Evolutionary conservation across 2,113 vertebrate genomes (phyloP).

Genomic region (Nesospiza acunhae): DNA sequence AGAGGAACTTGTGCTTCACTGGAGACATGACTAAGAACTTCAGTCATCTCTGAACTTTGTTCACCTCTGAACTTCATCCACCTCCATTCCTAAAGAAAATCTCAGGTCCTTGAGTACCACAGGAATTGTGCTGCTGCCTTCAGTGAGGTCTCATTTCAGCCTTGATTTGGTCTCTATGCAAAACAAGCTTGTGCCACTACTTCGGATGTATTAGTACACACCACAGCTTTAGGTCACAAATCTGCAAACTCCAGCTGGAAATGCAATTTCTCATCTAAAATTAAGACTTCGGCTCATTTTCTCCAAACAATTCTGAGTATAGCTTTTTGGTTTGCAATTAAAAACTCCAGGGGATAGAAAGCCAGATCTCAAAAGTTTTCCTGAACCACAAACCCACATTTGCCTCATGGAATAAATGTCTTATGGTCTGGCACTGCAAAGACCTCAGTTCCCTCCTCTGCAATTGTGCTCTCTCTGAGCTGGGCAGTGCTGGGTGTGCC

Average conservation of each 20-base stretch:
- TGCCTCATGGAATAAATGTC: constrained; percentile 27
- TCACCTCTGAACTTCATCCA: not conserved
- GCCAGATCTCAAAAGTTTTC: not conserved
- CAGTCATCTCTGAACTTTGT: not conserved
- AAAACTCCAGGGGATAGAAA: not conserved
- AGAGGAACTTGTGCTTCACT: not conserved
- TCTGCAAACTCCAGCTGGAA: not conserved
- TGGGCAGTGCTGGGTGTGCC: not conserved
- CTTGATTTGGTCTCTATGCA: not conserved
- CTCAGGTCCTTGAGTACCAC: not conserved
- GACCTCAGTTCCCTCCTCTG: not conserved
- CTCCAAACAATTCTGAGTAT: not conserved
- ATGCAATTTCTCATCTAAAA: not conserved
- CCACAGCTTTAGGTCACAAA: not conserved
- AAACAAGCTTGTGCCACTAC: not conserved
- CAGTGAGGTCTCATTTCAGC: not conserved
- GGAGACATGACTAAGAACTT: not conserved
- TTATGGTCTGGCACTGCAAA: not conserved
- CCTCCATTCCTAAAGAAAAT: not conserved
- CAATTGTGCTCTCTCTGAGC: not conserved
- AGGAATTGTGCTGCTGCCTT: not conserved
- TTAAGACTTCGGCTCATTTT: not conserved
- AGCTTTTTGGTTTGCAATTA: not conserved
- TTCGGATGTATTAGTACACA: not conserved
- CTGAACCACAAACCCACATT: constrained; percentile 21